Percentiles rank a stretch among this genome's conserved stretches.
Conservation (phyloP, 2,888 invertebrate genomes). For the Conistra vaccinii region DNA sequence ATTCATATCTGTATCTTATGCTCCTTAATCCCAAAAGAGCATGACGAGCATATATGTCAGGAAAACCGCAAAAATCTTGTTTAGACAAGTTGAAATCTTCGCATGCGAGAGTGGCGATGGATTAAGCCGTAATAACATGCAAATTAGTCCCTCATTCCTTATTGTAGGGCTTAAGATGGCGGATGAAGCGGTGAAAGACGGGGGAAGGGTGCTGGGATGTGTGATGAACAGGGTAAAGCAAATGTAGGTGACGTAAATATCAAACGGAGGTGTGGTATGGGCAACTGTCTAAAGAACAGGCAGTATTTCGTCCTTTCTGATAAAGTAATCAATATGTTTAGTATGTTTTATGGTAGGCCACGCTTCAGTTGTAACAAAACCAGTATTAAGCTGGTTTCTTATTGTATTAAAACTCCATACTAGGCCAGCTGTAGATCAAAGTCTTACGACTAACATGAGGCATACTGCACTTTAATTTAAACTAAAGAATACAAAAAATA, state of each 20-base stretch:
- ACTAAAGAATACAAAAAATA: too few relatives aligned
- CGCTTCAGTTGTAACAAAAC: too few relatives aligned
- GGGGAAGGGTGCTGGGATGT: constrained; percentile 5
- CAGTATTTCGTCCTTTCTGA: too few relatives aligned
- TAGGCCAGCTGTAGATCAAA: too few relatives aligned
- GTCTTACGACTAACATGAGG: too few relatives aligned
- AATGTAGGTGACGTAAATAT: neutral
- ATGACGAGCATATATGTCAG: constrained; percentile 33
- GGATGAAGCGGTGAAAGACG: constrained; percentile 52
- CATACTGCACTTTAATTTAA: too few relatives aligned
- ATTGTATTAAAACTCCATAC: too few relatives aligned
- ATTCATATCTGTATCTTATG: constrained; percentile 27
- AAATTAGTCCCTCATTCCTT: constrained; percentile 81
- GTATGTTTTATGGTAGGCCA: too few relatives aligned
- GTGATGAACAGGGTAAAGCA: neutral
- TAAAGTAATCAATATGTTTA: too few relatives aligned
- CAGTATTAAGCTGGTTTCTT: too few relatives aligned
- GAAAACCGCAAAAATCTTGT: constrained; percentile 73
- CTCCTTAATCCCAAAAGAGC: constrained; percentile 31
- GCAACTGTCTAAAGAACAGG: too few relatives aligned
- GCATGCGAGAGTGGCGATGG: constrained; percentile 72
- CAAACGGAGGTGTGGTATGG: neutral
- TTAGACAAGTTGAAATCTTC: constrained; percentile 73
- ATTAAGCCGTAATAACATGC: constrained; percentile 85
- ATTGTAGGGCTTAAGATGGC: constrained; percentile 59